Evolutionary conservation across 2,113 vertebrate species (phyloP), one percentile per base, ranked within the genome.

Genomic region (Drymodes brunneopygia): DNA sequence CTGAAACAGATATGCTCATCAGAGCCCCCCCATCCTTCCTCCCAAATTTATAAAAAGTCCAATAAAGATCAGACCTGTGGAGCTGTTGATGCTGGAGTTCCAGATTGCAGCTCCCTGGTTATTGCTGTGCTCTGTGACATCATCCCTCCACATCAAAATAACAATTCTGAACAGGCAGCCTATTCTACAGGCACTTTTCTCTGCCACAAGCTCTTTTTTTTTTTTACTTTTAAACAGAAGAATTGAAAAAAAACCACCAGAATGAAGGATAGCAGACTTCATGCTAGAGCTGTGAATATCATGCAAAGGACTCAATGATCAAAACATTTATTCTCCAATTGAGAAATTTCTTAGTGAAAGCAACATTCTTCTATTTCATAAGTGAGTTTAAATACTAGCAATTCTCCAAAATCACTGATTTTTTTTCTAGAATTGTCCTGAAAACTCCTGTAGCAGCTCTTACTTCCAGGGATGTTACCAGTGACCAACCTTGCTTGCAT

Each of bases 1-100:
- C 58, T 10, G 95, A 97, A 96, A 95, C 94, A 97, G 95, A 97
- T 75, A 90, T 1, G 10, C 62, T 83, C 75, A 94, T 72, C 88
- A 97, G 70, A 98, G 81, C 35, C 58, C 15, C n/a, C 10, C 29
- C 11, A n/a, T 5, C 10, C 6, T 5, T 10, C 27, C 35, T 4
- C 22, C 19, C 40, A 23, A 24, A 29, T 53, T 42, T 7, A 21
- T n/a, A 23, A 24, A 6, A 56, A n/a, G 10, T 75, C 65, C 78
- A 86, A 60, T 47, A 35, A 15, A 42, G 33, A 71, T 58, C n/a
- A 18, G 77, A 61, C 80, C 47, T 71, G 33, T 31, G 45, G 78
- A 91, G 65, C 2, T 67, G 47, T 33, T 38, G 48, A 38, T 29
- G 10, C 13, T 11, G 2, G 36, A 89, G 79, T 12, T 67, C 42